Evolutionary conservation across 2,113 vertebrate genomes (phyloP), one percentile per base, ranked within the genome.

Genomic region (Glareola pratincola): DNA sequence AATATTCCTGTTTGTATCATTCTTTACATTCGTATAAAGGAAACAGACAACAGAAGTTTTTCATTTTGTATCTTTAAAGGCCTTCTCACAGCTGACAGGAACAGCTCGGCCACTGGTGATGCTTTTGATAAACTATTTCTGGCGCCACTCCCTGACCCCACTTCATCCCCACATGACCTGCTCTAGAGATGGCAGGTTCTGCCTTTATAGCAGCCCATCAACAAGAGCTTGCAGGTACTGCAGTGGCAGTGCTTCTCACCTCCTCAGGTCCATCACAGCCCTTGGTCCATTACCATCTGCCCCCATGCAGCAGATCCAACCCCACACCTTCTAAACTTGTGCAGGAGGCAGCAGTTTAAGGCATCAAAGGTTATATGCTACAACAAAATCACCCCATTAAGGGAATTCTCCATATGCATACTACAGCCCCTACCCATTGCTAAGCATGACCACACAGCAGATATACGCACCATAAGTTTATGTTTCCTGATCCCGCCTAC

Each of bases 401-500:
- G 23, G 62, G 43, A 94, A 57, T 41, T 92, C 88, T 92, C 37
- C 45, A 51, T 26, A 6, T 0, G 16, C 50, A 71, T 4, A 27
- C 45, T 75, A 36, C 53, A 83, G 72, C 56, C 66, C 39, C 60
- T 36, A 10, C 37, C 32, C 71, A 66, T 22, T 56, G 37, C 88
- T 73, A 37, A 47, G 32, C 39, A 14, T 12, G 2, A 69, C 16
- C 79, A 80, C 76, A 56, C 23, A 90, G 60, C 84, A 92, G 77
- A 83, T 12, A 85, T 57, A 73, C 6, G 2, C 62, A 53, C 51
- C 3, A 1, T 24, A 30, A 72, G 62, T 63, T 87, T 85, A 72
- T 73, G 45, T 66, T 92, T 94, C 92, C 94, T 72, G 57, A 66
- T 82, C 66, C 74, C 87, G 76, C 62, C 67, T 85, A 88, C 85